phyloP scores from a whole-genome alignment of 2,888 invertebrate genomes.

The Cyclophora albipunctata region DNA sequence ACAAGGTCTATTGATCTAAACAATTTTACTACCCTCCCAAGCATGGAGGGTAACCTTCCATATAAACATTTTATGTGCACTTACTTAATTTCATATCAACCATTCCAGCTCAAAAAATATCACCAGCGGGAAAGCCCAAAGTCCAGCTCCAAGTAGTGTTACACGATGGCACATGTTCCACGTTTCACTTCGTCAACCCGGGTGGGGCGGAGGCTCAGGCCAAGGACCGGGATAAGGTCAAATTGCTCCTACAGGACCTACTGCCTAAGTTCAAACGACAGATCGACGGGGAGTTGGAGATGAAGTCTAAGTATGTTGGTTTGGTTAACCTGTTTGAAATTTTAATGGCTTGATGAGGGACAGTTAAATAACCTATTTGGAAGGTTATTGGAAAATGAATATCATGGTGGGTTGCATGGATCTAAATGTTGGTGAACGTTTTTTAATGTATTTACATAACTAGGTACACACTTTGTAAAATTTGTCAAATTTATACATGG shows the following conservation, averaged over 20 bases:
- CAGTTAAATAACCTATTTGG: background rate
- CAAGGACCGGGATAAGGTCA: conserved; percentile 93
- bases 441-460: no score
- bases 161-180: conserved; percentile 94
- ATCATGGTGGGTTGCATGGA: no score
- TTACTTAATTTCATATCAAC: no score
- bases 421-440: no score
- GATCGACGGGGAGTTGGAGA: conserved; percentile 91
- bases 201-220: conserved; percentile 88
- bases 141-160: conserved; percentile 98
- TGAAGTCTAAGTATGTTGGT: conserved; percentile 81
- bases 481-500: no score
- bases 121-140: conserved; percentile 97
- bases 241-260: conserved; percentile 91
- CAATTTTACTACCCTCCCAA: no score
- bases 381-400: no score
- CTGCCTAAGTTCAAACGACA: conserved; percentile 95
- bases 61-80: no score
- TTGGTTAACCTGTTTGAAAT: conserved; percentile 2
- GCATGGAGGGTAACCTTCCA: no score
- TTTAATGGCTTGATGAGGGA: no score
- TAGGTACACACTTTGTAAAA: no score
- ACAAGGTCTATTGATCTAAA: no score
- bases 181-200: conserved; percentile 97
- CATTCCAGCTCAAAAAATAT: conserved; percentile 92